These are phyloP conservation scores for Ammodytes marinus DNA, from an alignment of 2,113 vertebrate species.

Conservation along the genomic window DNA sequence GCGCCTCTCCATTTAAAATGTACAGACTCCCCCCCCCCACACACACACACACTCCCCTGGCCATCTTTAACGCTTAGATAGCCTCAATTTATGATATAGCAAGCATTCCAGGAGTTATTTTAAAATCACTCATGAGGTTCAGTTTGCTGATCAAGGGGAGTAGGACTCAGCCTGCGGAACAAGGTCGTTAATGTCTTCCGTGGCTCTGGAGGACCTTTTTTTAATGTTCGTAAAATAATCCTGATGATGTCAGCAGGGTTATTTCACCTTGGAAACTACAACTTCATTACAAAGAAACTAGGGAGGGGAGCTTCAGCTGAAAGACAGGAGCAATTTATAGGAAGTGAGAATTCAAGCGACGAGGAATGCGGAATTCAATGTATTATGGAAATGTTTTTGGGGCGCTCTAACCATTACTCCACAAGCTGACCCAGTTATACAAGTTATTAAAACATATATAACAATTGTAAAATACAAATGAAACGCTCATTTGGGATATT, in stretches of 20 bases:
- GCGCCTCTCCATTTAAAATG: constrained; percentile 19
- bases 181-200: background rate
- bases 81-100: constrained; percentile 12
- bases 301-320: background rate
- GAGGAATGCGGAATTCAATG: background rate
- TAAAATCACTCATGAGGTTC: constrained; percentile 8
- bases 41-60: constrained; percentile 8
- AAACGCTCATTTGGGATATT: too few species aligned
- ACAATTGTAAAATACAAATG: too few species aligned
- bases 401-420: too few species aligned
- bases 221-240: background rate
- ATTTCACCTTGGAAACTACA: background rate
- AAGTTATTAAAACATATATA: too few species aligned
- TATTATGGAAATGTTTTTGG: background rate
- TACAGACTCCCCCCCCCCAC: constrained; percentile 6
- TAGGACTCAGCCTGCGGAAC: background rate
- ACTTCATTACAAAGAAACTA: background rate
- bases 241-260: background rate
- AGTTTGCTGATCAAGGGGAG: background rate
- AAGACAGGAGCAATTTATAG: background rate
- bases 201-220: background rate
- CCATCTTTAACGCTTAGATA: constrained; percentile 3
- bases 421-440: too few species aligned
- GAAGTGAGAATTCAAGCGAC: too few species aligned
- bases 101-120: constrained; percentile 8